Evolutionary conservation across 2,888 invertebrate species (phyloP), one percentile per base, ranked within the genome.

Genomic region (Andrena dorsata): DNA sequence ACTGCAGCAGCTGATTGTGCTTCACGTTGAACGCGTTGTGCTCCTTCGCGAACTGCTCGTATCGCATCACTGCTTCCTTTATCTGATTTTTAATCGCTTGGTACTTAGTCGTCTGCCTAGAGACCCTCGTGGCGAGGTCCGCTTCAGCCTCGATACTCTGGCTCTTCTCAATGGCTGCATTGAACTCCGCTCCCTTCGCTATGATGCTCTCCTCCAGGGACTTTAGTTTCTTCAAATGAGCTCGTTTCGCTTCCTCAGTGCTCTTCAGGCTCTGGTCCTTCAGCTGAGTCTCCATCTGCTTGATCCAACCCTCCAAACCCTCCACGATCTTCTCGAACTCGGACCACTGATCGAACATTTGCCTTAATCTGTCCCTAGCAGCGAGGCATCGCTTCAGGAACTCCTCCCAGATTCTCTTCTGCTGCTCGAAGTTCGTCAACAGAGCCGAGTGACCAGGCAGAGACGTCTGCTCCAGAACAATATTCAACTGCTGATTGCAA

Each of bases 241-340:
- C 95, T 83, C 96, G 95, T 94, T 99, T 99, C 2, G 97, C 96
- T 87, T 97, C 97, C 47, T 97, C 96, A 3, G 97, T 97, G 90
- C 96, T 98, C 93, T 97, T 98, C 1, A 98, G 95, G 86, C 97
- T 97, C 94, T 98, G 98, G 92, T 98, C 98, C 93, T 98, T 97
- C 0, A 98, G 96, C 92, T 97, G 96, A 66, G 95, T 95, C 94
- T 99, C 98, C 91, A 97, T 97, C 69, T 96, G 95, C 92, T 97
- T 98, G 68, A 98, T 95, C 98, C 98, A 99, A 65, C 96, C 95
- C 90, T 97, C 97, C 1, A 98, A 94, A 76, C 96, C 96, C 85
- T 98, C 97, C 47, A 98, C 95, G 26, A 96, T 95, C 65, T 96
- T 96, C 90, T 97, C 97, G 88, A 98, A 97, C 91, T 97, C 96